Base-by-base conservation (phyloP, 2,113 vertebrate species). In the Xyliphius kryptos region DNA sequence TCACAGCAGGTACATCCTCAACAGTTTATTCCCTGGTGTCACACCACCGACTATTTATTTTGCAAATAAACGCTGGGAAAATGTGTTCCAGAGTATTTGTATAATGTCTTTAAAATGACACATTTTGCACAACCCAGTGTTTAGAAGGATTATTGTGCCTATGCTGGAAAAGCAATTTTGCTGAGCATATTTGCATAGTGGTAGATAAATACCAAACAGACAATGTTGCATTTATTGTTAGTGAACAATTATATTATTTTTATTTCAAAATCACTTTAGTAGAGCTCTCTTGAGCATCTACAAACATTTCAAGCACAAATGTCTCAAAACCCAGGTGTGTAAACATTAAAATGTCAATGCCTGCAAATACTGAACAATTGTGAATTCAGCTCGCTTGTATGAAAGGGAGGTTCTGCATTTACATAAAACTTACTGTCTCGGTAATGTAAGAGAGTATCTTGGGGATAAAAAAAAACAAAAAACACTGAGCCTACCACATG, bases 1-100 rank as follows among this genome's bases (percentile, higher is more conserved):
- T 67, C 64, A 72, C 70, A 67, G 56, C 46, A 72, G 70, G 70
- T 68, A 68, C 32, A 54, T 56, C 37, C 36, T 60, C 44, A 55
- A 61, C 64, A 58, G 59, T 49, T 46, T 68, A 36, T 59, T 48
- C 56, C n/a, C 56, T 48, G 32, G 41, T 59, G 49, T 54, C 50
- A 43, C 19, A 52, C 41, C 62, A 56, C 22, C 2, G 14, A 48
- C 19, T 49, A 6, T 51, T 57, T 57, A 32, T 32, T 32, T 15
- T 22, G 17, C 52, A 65, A 15, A 56, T 49, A 40, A 9, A 14
- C 14, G 10, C n/a, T 14, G n/a, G 19, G 38, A 13, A 41, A 17
- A 22, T 37, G 9, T 46, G 40, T 48, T 21, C 17, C 17, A 15
- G 15, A 56, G 43, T 55, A 48, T 19, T 19, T 16, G 4, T 32